phyloP scores from a whole-genome alignment of 1,140 invertebrate genomes.

The Rhyzopertha dominica region DNA sequence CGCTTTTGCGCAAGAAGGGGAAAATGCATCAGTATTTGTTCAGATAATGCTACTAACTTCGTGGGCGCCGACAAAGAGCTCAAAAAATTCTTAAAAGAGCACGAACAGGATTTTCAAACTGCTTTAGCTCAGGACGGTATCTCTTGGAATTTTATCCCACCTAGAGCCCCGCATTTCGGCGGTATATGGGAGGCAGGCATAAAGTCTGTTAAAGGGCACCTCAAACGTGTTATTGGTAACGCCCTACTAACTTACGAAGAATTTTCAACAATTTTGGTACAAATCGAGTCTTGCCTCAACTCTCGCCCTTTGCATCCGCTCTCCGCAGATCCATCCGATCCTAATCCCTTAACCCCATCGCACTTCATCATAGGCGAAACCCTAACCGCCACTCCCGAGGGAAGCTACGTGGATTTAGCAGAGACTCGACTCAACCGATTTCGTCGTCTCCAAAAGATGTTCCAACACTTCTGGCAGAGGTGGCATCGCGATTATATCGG shows the following conservation, averaged over 20 bases:
- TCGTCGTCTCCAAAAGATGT: constrained; percentile 25
- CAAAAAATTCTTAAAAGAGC: no score
- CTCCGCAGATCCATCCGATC: constrained; percentile 32
- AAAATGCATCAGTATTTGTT: constrained; percentile 27
- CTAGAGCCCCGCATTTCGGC: constrained; percentile 1
- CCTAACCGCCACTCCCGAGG: background rate
- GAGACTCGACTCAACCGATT: constrained; percentile 30
- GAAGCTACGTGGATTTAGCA: no score
- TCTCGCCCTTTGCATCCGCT: constrained; percentile 16
- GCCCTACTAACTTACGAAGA: constrained; percentile 6
- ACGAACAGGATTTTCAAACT: no score
- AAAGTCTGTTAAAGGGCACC: constrained; percentile 8
- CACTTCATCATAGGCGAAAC: constrained; percentile 12
- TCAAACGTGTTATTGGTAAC: background rate
- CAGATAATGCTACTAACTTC: constrained; percentile 23
- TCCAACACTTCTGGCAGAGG: constrained; percentile 31
- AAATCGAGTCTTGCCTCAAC: constrained; percentile 6
- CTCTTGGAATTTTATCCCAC: constrained; percentile 9
- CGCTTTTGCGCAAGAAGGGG: constrained; percentile 44
- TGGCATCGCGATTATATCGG: constrained; percentile 32
- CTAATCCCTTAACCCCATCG: constrained; percentile 26
- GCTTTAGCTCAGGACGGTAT: no score
- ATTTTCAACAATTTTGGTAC: background rate
- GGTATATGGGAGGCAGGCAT: constrained; percentile 7
- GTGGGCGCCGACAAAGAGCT: constrained; percentile 19